Evolutionary conservation across 2,888 invertebrate genomes (phyloP).

Genomic region (Ischnura elegans): DNA sequence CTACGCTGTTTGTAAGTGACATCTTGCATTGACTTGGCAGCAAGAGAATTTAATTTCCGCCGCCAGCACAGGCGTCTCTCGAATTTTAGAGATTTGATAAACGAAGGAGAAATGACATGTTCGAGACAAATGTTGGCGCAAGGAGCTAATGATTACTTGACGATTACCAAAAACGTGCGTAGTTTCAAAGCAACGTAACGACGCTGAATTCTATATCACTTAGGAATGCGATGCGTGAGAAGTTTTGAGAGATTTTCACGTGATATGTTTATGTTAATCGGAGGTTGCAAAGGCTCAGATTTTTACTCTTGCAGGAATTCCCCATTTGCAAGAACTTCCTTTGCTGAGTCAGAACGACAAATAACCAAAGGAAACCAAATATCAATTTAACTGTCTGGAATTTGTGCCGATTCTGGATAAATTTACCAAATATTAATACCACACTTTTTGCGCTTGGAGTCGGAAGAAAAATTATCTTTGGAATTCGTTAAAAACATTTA

Average conservation of each 20-base stretch:
- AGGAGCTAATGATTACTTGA: neutral
- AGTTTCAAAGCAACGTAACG: neutral
- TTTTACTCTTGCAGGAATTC: neutral
- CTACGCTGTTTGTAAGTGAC: too few relatives aligned
- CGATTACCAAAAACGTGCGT: neutral
- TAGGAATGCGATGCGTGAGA: neutral
- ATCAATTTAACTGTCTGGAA: neutral
- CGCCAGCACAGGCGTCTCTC: too few relatives aligned
- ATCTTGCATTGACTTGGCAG: too few relatives aligned
- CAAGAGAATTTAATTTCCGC: too few relatives aligned
- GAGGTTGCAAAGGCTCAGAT: neutral
- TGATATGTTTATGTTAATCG: neutral
- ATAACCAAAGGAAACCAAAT: neutral
- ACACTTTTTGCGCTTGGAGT: too few relatives aligned
- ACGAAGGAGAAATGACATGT: neutral
- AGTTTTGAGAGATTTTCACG: neutral
- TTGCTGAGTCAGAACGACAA: neutral
- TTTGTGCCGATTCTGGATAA: too few relatives aligned
- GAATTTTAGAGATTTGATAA: too few relatives aligned
- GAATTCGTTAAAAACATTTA: too few relatives aligned
- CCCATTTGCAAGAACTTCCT: neutral
- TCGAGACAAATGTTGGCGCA: conserved; percentile 17
- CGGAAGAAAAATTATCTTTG: too few relatives aligned
- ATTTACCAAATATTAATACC: neutral
- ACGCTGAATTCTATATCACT: conserved; percentile 2